Evolutionary conservation across 92 coral and sea anemone genomes (phyloP), one percentile per base, ranked within the genome.

Genomic region (Desmophyllum pertusum): DNA sequence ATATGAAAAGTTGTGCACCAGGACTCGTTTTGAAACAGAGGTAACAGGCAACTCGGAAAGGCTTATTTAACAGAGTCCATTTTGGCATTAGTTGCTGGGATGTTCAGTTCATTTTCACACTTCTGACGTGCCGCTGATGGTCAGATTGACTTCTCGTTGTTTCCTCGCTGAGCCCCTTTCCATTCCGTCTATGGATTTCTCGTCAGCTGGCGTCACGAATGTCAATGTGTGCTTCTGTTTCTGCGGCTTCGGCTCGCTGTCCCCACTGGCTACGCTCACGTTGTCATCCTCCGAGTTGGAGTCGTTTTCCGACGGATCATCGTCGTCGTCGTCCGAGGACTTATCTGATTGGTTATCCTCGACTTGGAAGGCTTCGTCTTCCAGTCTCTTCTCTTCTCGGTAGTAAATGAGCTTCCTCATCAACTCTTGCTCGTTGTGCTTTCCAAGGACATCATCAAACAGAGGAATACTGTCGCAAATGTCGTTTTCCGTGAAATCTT

Each of bases 381-480:
- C 87, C 73, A 75, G 73, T 39, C 67, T 86, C 75, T 82, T 89
- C 85, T 89, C 85, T 65, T 91, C 92, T 38, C 90, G 91, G 85
- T 92, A 96, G 14, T 70, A 70, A 3, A 91, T 65, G 53, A 94
- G 78, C 81, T 87, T 88, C 4, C 86, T 87, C 40, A 92, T 52
- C 17, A 96, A 78, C 23, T 96, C 98, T 51, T 87, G 89, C 31
- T 90, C 93, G 39, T 89, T 59, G 84, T 89, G 64, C 39, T 95
- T 85, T 19, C 79, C 83, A 33, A 94, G 78, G 27, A 90, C 70
- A 42, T 94, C 91, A 38, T 96, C 98, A n/a, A 96, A 82, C 70
- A 96, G 83, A 35, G 98, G 98, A 50, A 96, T 96, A 27, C 90
- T 93, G 80, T 96, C 98, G 36, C 98, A 96, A 76, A 96, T 86